Evolutionary conservation across 2,113 vertebrate species (phyloP).

Genomic region (Hassar affinis): DNA sequence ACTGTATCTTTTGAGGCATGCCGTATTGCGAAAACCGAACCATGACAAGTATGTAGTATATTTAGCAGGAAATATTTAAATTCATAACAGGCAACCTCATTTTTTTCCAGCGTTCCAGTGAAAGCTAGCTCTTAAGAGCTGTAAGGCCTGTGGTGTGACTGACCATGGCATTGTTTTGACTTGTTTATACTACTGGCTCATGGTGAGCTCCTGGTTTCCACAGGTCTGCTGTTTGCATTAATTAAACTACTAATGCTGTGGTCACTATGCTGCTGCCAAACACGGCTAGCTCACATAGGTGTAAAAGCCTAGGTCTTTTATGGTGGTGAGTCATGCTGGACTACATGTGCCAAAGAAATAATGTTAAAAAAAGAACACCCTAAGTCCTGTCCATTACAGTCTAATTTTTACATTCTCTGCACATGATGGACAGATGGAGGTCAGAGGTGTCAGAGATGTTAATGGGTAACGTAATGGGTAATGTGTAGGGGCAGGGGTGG

Average conservation of each 20-base stretch:
- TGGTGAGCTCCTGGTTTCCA: constrained; percentile 29
- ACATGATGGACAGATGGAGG: not conserved
- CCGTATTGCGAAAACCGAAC: not conserved
- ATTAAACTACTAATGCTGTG: constrained; percentile 32
- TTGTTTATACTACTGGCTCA: constrained; percentile 23
- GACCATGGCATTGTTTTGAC: constrained; percentile 12
- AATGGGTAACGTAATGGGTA: too few species aligned
- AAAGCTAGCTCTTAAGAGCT: not conserved
- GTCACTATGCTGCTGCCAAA: constrained; percentile 7
- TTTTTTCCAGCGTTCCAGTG: too few species aligned
- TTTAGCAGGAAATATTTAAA: constrained; percentile 1
- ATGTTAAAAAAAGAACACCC: not conserved
- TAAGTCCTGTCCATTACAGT: not conserved
- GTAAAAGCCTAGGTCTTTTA: not conserved
- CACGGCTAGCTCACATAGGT: not conserved
- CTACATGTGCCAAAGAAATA: not conserved
- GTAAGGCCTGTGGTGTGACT: constrained; percentile 29
- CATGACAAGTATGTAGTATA: not conserved
- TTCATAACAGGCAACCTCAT: not conserved
- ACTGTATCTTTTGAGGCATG: not conserved
- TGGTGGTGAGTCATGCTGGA: not conserved
- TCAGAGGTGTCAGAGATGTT: not conserved
- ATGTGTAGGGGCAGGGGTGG: too few species aligned
- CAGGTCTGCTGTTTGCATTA: constrained; percentile 41
- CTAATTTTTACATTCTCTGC: not conserved